phyloP scores from a whole-genome alignment of 2,797 vertebrate species.

The Xerus rutilus region DNA sequence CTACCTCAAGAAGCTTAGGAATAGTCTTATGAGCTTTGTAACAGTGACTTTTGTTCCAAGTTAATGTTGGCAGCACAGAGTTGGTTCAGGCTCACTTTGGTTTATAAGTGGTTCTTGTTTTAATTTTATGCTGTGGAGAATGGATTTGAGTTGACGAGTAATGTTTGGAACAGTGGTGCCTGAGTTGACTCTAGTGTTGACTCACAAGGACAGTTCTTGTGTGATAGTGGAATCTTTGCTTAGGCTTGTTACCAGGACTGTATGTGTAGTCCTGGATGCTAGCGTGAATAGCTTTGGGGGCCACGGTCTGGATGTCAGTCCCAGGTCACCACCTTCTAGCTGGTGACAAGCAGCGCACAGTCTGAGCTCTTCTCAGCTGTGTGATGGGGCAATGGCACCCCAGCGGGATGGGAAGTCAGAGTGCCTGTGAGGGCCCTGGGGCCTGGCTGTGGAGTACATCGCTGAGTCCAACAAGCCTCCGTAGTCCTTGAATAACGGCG shows the following conservation, averaged over 20 bases:
- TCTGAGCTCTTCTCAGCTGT: neutral
- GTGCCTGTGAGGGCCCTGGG: accelerated
- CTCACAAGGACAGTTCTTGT: neutral
- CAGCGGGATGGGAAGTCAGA: accelerated
- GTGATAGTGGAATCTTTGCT: neutral
- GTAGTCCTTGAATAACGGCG: accelerated
- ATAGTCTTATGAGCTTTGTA: conserved; percentile 53
- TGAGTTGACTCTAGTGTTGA: neutral
- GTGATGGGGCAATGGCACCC: accelerated
- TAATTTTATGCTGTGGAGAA: conserved; percentile 10
- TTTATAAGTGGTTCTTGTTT: conserved; percentile 52
- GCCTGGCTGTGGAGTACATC: accelerated
- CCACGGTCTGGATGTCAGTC: accelerated
- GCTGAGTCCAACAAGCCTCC: too few relatives aligned
- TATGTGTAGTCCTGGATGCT: accelerated
- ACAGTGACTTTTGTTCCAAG: conserved; percentile 44
- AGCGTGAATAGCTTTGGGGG: accelerated
- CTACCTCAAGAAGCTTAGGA: conserved; percentile 40
- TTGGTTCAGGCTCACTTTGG: conserved; percentile 61
- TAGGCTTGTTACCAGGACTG: neutral
- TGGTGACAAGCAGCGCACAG: accelerated
- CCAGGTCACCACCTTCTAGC: accelerated
- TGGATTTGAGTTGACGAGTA: neutral
- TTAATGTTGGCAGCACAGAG: conserved; percentile 70
- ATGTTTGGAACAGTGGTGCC: neutral